Conservation (phyloP, 2,797 vertebrate genomes). For the Darevskia mixta region DNA sequence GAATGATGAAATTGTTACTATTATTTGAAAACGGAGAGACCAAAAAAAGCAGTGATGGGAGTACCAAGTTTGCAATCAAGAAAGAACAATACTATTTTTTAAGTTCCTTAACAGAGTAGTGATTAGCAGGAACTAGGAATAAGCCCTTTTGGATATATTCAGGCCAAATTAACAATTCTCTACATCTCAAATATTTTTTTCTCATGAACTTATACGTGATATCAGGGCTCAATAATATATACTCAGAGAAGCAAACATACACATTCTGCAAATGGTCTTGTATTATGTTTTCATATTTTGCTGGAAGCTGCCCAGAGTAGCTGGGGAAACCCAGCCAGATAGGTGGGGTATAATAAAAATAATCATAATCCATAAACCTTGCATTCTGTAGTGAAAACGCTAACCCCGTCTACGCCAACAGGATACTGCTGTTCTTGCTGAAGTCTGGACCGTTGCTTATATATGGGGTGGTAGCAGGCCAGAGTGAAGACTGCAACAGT, state of each 20-base stretch:
- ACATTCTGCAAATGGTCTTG: neutral
- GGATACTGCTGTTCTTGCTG: neutral
- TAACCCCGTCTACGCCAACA: neutral
- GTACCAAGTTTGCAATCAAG: neutral
- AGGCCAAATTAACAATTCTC: neutral
- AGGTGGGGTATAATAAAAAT: too few relatives aligned
- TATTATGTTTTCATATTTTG: too few relatives aligned
- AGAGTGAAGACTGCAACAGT: too few relatives aligned
- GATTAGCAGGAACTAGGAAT: neutral
- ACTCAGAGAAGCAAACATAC: neutral
- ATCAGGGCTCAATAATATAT: neutral
- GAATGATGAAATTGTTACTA: slow-evolving; percentile 24
- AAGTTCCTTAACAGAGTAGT: neutral
- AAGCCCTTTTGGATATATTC: neutral
- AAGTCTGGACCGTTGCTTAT: too few relatives aligned
- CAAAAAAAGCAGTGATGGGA: slow-evolving; percentile 28
- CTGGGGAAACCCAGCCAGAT: too few relatives aligned
- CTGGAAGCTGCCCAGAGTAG: too few relatives aligned
- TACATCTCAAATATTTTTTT: too few relatives aligned
- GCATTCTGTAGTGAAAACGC: neutral
- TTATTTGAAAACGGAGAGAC: slow-evolving; percentile 6
- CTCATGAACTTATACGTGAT: neutral
- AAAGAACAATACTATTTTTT: slow-evolving; percentile 6
- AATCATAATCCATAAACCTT: neutral
- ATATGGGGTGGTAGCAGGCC: too few relatives aligned